A percentile compares a stretch with the other conserved stretches of the same genome.
These are phyloP conservation scores for Asbolus verrucosus DNA, from an alignment of 1,140 invertebrate species.

Conservation along the genomic window DNA sequence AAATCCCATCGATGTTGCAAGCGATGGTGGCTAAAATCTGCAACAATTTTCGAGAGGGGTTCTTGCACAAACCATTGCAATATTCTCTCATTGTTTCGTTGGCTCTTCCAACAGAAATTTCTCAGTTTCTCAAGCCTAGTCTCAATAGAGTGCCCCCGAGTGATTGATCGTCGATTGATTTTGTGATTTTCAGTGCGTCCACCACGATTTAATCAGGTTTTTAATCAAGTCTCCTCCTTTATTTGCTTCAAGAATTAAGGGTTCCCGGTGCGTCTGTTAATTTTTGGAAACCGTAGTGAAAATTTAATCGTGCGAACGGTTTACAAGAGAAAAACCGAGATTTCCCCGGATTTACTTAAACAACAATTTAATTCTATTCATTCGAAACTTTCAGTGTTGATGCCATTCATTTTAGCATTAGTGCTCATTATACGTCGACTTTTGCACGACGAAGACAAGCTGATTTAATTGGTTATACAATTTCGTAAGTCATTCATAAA, in stretches of 20 bases:
- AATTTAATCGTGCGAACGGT: background rate
- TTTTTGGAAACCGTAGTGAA: no score
- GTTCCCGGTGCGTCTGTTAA: no score
- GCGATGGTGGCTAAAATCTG: background rate
- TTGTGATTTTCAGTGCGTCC: background rate
- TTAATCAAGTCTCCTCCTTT: no score
- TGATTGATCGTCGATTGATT: conserved; percentile 6
- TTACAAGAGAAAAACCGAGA: background rate
- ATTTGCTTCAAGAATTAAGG: no score
- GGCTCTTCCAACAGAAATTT: background rate
- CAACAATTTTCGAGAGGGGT: conserved; percentile 25
- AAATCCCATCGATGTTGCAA: background rate
- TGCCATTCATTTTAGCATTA: background rate
- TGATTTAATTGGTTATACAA: no score
- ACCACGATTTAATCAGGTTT: background rate
- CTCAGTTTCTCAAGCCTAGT: conserved; percentile 14
- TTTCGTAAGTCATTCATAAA: no score
- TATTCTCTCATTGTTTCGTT: conserved; percentile 6
- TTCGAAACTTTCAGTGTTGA: conserved; percentile 11
- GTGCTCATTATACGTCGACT: no score
- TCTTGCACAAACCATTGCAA: conserved; percentile 17
- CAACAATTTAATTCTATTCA: conserved; percentile 7
- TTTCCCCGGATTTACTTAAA: background rate
- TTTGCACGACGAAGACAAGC: no score
- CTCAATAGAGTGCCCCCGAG: background rate